Evolutionary conservation across 2,797 vertebrate genomes (phyloP).

Genomic region (Oreochromis mossambicus): DNA sequence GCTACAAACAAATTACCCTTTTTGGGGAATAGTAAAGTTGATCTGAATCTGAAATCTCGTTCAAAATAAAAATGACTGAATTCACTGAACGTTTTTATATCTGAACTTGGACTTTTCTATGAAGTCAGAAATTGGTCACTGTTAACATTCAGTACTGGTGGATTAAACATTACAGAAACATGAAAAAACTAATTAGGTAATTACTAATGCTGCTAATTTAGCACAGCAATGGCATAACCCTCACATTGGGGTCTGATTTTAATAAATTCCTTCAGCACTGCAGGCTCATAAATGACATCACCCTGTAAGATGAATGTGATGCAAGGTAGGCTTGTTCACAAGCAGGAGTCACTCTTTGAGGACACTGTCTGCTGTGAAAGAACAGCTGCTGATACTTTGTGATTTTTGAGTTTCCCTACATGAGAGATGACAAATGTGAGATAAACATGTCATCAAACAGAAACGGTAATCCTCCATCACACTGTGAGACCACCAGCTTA

Average conservation of each 20-base stretch:
- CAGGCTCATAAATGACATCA: not conserved
- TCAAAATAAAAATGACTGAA: not conserved
- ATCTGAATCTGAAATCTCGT: not conserved
- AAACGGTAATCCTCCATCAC: not conserved
- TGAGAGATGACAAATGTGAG: not conserved
- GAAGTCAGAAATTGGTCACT: not conserved
- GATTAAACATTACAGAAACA: not conserved
- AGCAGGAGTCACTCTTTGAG: not conserved
- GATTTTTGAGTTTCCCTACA: not conserved
- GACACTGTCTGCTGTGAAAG: not conserved
- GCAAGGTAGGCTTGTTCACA: not conserved
- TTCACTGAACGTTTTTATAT: not conserved
- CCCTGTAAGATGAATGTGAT: not conserved
- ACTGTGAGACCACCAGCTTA: not conserved
- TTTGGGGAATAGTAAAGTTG: not conserved
- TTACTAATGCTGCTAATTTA: not conserved
- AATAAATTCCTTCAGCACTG: not conserved
- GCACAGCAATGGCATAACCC: not conserved
- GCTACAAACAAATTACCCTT: not conserved
- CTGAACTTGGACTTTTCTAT: not conserved
- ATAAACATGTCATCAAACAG: not conserved
- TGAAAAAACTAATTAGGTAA: not conserved
- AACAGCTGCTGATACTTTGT: not conserved
- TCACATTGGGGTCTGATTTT: not conserved
- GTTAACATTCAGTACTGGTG: not conserved